Percentiles rank a stretch among this genome's conserved stretches.
These are phyloP conservation scores for Anaspis maculata DNA, from an alignment of 2,888 invertebrate species.

Conservation along the genomic window DNA sequence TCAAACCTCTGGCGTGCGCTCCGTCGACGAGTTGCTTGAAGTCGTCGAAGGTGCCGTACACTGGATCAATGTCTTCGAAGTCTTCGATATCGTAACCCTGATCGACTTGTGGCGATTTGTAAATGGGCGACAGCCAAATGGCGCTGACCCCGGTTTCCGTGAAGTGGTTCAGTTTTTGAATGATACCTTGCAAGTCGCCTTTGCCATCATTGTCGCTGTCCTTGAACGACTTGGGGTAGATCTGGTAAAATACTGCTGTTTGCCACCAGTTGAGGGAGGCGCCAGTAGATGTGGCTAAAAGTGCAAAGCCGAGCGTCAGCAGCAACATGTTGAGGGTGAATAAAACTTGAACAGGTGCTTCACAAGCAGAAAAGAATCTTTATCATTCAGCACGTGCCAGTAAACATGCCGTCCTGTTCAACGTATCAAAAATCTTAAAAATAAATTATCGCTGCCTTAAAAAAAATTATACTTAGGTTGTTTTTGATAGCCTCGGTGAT, in stretches of 20 bases:
- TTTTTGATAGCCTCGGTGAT: too few species aligned
- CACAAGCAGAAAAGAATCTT: too few species aligned
- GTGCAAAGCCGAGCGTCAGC: too few species aligned
- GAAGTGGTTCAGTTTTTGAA: constrained; percentile 29
- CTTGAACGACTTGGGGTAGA: constrained; percentile 77
- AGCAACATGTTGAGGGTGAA: too few species aligned
- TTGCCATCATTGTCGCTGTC: constrained; percentile 80
- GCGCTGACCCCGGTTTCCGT: constrained; percentile 60
- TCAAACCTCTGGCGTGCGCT: constrained; percentile 51
- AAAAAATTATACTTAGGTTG: too few species aligned
- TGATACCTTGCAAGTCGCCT: constrained; percentile 71
- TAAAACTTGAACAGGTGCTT: too few species aligned
- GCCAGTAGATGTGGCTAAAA: too few species aligned
- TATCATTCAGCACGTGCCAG: too few species aligned
- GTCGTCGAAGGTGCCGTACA: constrained; percentile 67
- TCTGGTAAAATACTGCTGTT: constrained; percentile 72
- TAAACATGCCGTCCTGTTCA: too few species aligned
- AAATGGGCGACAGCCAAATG: constrained; percentile 81
- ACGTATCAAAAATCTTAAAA: too few species aligned
- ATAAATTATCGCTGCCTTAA: too few species aligned
- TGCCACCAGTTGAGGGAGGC: constrained; percentile 72
- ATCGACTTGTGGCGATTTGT: constrained; percentile 74
- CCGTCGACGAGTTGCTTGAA: constrained; percentile 51
- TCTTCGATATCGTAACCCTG: constrained; percentile 83
- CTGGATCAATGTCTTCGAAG: constrained; percentile 61